These are phyloP conservation scores for Tipula lateralis DNA, from an alignment of 2,888 invertebrate genomes.

Conservation along the genomic window DNA sequence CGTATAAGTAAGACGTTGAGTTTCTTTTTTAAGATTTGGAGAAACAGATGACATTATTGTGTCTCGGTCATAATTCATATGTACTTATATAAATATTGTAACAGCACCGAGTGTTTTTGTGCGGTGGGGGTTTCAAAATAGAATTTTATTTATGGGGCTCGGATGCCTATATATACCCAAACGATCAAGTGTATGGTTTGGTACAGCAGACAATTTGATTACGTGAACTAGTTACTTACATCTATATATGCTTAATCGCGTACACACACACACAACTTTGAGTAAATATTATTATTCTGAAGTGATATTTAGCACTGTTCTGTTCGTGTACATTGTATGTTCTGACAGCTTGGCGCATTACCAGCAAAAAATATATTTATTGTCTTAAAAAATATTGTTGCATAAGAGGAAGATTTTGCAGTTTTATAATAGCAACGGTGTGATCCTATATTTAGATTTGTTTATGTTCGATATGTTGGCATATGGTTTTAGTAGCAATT, in stretches of 20 bases:
- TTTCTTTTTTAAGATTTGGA: neutral
- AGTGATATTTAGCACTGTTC: too few species aligned
- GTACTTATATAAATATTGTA: neutral
- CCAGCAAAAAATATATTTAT: neutral
- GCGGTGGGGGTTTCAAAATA: neutral
- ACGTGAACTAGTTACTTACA: too few species aligned
- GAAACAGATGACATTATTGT: neutral
- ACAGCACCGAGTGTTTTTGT: neutral
- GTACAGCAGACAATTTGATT: too few species aligned
- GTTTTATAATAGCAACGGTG: neutral
- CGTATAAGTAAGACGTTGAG: too few species aligned
- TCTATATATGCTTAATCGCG: too few species aligned
- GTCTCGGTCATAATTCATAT: neutral
- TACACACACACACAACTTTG: too few species aligned
- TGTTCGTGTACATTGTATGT: neutral
- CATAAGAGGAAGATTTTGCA: neutral
- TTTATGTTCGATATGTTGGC: neutral
- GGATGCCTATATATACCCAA: too few species aligned
- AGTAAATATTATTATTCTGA: too few species aligned
- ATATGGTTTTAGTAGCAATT: neutral
- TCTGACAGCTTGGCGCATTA: neutral
- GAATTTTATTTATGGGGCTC: neutral
- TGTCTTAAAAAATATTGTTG: neutral
- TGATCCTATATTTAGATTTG: neutral
- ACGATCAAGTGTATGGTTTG: too few species aligned